Evolutionary conservation across 2,888 invertebrate species (phyloP).

Genomic region (Sthenelais limicola): DNA sequence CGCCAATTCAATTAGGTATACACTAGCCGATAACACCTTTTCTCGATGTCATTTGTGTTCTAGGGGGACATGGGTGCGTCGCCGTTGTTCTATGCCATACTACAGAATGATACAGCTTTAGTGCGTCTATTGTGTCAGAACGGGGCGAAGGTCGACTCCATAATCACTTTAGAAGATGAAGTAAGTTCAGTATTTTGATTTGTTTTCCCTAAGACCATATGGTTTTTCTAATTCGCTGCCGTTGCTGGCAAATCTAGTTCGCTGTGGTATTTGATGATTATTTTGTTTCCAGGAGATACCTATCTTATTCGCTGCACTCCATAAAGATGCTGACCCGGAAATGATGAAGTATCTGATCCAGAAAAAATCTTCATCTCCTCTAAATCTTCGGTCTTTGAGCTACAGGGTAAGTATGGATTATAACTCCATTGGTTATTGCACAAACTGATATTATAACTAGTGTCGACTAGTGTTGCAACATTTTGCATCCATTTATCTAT

Average conservation of each 20-base stretch:
- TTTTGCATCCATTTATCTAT: too few relatives aligned
- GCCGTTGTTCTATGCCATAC: constrained; percentile 64
- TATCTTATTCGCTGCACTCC: constrained; percentile 59
- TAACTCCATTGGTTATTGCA: too few relatives aligned
- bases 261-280: too few relatives aligned
- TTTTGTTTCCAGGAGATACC: constrained; percentile 60
- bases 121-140: constrained; percentile 58
- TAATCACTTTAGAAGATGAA: constrained; percentile 60
- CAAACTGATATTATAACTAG: too few relatives aligned
- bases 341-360: constrained; percentile 40
- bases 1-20: too few relatives aligned
- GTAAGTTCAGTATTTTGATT: constrained; percentile 54
- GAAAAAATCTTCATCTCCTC: neutral
- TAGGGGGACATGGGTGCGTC: constrained; percentile 65
- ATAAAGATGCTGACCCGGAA: constrained; percentile 50
- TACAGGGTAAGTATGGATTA: constrained; percentile 32
- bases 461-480: too few relatives aligned
- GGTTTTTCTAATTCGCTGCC: too few relatives aligned
- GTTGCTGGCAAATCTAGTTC: too few relatives aligned
- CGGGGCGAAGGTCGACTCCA: constrained; percentile 59
- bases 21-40: too few relatives aligned
- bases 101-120: constrained; percentile 57
- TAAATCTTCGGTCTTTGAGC: constrained; percentile 18
- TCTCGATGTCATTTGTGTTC: constrained; percentile 3
- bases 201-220: too few relatives aligned